These are phyloP conservation scores for Enteromius mattozi DNA, from an alignment of 2,797 vertebrate genomes.

Conservation along the genomic window DNA sequence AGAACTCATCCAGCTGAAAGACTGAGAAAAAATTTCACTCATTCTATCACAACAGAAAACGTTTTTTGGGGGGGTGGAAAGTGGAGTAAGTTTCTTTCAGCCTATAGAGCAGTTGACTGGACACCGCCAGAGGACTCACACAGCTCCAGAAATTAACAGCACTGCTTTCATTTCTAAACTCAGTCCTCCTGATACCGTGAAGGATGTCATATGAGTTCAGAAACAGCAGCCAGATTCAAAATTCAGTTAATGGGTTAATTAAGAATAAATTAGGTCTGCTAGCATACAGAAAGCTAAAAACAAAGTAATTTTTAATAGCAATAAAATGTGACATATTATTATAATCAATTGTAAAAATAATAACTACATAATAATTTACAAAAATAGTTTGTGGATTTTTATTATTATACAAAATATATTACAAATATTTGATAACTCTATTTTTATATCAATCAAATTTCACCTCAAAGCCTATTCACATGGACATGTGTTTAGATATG, in stretches of 20 bases:
- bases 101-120: constrained; percentile 1
- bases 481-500: background rate
- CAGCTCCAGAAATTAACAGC: background rate
- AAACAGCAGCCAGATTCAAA: background rate
- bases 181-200: constrained; percentile 2
- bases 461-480: background rate
- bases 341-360: background rate
- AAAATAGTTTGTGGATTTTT: background rate
- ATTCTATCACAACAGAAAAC: constrained; percentile 5
- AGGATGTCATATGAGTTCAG: background rate
- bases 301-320: background rate
- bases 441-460: background rate
- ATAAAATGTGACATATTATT: background rate
- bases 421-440: background rate
- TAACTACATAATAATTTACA: background rate
- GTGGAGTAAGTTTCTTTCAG: background rate
- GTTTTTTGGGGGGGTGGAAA: background rate
- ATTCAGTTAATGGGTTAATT: no score
- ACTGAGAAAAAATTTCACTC: background rate
- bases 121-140: background rate
- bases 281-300: constrained; percentile 1
- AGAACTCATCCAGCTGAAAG: constrained; percentile 2
- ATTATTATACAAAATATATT: background rate
- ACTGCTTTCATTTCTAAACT: constrained; percentile 15
- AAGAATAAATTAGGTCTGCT: background rate